Percentiles rank a stretch among this genome's conserved stretches.
phyloP scores from a whole-genome alignment of 2,113 vertebrate genomes.

The Jaculus jaculus region DNA sequence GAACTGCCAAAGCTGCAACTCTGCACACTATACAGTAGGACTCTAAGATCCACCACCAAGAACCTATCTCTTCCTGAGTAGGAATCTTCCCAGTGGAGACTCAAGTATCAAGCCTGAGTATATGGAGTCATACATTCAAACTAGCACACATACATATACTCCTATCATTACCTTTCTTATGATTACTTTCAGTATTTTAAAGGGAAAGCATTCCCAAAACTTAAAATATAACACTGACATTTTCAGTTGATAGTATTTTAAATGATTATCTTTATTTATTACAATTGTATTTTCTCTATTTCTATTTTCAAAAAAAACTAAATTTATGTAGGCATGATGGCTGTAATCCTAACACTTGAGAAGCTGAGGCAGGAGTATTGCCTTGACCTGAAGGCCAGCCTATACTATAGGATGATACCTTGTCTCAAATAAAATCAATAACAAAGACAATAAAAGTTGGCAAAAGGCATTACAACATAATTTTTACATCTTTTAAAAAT shows the following conservation, averaged over 20 bases:
- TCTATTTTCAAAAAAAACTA: too few relatives aligned
- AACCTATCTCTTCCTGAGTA: too few relatives aligned
- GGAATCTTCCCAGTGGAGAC: too few relatives aligned
- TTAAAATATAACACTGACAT: not conserved
- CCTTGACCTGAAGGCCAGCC: not conserved
- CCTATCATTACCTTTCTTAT: not conserved
- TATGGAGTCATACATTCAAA: too few relatives aligned
- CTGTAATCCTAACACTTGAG: not conserved
- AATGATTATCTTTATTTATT: not conserved
- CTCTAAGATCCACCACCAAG: too few relatives aligned
- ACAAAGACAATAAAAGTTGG: not conserved
- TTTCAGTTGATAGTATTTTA: not conserved
- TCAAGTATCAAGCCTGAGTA: too few relatives aligned
- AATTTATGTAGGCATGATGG: not conserved
- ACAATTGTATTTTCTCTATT: not conserved
- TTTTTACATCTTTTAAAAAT: not conserved
- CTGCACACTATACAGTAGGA: too few relatives aligned
- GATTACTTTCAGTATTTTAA: not conserved
- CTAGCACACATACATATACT: too few relatives aligned
- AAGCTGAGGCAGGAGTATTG: not conserved
- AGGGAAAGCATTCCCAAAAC: not conserved
- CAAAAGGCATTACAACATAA: not conserved
- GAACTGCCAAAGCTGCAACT: too few relatives aligned
- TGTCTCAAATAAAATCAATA: not conserved
- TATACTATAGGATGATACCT: too few relatives aligned